A percentile compares a stretch with the other conserved stretches of the same genome.
Evolutionary conservation across 2,113 vertebrate genomes (phyloP).

Genomic region (Prochilodus magdalenae): DNA sequence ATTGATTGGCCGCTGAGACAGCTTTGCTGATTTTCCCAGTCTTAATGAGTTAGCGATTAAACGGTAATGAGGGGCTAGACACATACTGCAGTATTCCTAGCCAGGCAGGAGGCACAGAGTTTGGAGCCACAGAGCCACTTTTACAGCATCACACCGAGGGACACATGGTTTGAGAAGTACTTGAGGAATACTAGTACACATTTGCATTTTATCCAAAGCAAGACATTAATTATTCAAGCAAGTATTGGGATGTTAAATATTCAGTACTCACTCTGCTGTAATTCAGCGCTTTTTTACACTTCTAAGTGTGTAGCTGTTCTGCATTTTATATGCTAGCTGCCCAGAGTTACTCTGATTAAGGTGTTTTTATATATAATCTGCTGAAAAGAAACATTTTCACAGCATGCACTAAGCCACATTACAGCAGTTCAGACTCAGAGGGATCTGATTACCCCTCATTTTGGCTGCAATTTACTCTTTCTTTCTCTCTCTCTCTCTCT

Average conservation of each 20-base stretch:
- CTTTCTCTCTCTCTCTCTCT: slow-evolving; percentile 29
- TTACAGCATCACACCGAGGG: not conserved
- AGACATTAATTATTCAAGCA: not conserved
- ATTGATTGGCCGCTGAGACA: slow-evolving; percentile 52
- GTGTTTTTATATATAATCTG: not conserved
- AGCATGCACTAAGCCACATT: not conserved
- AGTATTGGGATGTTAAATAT: not conserved
- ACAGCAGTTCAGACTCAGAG: slow-evolving; percentile 15
- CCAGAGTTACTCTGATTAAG: not conserved
- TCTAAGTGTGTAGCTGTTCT: not conserved
- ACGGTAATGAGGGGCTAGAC: slow-evolving; percentile 49
- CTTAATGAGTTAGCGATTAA: slow-evolving; percentile 58
- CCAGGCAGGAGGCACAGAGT: not conserved
- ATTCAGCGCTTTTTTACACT: too few species aligned
- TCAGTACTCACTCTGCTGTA: too few species aligned
- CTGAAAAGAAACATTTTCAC: not conserved
- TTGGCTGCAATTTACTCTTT: slow-evolving; percentile 58
- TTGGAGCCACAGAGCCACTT: not conserved
- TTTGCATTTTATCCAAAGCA: not conserved
- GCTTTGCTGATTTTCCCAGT: slow-evolving; percentile 41
- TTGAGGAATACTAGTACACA: not conserved
- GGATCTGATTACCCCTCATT: slow-evolving; percentile 61
- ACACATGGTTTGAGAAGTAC: not conserved
- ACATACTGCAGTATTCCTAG: slow-evolving; percentile 24
- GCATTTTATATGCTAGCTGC: not conserved